Percentiles rank a stretch among this genome's conserved stretches.
Evolutionary conservation across 2,888 invertebrate species (phyloP).

Genomic region (Pycnomerus fuliginosus): DNA sequence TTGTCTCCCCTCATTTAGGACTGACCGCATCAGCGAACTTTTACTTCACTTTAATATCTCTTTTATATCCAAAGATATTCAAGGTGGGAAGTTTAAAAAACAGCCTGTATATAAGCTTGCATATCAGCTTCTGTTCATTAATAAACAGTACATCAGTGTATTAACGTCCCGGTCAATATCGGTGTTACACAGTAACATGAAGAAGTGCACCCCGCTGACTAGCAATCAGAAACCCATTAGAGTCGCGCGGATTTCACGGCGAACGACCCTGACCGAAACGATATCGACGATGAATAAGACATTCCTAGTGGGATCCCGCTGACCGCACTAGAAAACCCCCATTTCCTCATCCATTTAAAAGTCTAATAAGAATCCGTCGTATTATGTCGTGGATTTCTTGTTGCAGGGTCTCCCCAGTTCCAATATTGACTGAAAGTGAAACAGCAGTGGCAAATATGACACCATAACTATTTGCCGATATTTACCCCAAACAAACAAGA

Average conservation of each 20-base stretch:
- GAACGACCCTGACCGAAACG: slow-evolving; percentile 44
- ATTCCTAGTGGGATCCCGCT: slow-evolving; percentile 11
- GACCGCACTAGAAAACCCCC: background rate
- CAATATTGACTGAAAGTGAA: slow-evolving; percentile 15
- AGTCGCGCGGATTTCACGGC: slow-evolving; percentile 42
- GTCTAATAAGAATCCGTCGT: too few relatives aligned
- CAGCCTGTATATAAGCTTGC: too few relatives aligned
- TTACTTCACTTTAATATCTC: too few relatives aligned
- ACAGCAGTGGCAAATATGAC: slow-evolving; percentile 21
- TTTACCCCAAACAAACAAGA: slow-evolving; percentile 39
- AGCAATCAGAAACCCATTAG: slow-evolving; percentile 51
- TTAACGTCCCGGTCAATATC: too few relatives aligned
- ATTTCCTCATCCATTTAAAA: background rate
- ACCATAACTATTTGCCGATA: slow-evolving; percentile 24
- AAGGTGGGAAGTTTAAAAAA: too few relatives aligned
- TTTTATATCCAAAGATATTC: too few relatives aligned
- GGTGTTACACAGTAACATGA: slow-evolving; percentile 31
- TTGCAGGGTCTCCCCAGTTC: background rate
- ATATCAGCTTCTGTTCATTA: too few relatives aligned
- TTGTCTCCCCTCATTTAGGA: too few relatives aligned
- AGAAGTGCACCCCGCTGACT: slow-evolving; percentile 39
- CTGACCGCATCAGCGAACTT: too few relatives aligned
- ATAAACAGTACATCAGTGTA: too few relatives aligned
- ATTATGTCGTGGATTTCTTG: too few relatives aligned
- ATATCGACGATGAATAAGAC: slow-evolving; percentile 38